Conservation (phyloP, 1,140 invertebrate species). For the Onthophagus taurus region DNA sequence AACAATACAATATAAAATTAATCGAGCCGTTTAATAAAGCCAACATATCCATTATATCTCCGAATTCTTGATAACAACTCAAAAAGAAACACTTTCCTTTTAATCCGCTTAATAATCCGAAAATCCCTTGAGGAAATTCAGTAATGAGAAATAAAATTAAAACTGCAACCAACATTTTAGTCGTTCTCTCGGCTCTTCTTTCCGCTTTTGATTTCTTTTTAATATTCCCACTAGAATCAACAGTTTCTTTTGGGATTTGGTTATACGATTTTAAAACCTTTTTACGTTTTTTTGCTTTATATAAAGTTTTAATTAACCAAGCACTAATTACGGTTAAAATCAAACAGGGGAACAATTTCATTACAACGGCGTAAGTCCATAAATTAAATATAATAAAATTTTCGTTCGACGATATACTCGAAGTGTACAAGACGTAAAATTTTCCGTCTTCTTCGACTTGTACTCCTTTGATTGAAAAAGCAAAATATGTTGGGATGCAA, state of each 20-base stretch:
- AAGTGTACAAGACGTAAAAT: slow-evolving; percentile 48
- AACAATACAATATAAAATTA: slow-evolving; percentile 90
- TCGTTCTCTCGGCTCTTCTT: slow-evolving; percentile 72
- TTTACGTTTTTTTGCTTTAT: slow-evolving; percentile 57
- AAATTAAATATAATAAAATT: slow-evolving; percentile 65
- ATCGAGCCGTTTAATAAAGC: slow-evolving; percentile 86
- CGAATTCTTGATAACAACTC: slow-evolving; percentile 67
- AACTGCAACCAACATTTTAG: slow-evolving; percentile 81
- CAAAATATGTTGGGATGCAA: slow-evolving; percentile 69
- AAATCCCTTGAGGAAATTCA: slow-evolving; percentile 74
- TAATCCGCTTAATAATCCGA: slow-evolving; percentile 62
- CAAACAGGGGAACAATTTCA: slow-evolving; percentile 76
- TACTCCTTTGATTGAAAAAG: slow-evolving; percentile 48
- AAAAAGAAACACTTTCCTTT: slow-evolving; percentile 64
- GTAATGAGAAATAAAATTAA: slow-evolving; percentile 77
- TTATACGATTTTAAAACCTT: slow-evolving; percentile 55
- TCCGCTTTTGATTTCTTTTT: slow-evolving; percentile 49
- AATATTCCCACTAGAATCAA: not conserved
- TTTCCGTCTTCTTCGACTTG: slow-evolving; percentile 37
- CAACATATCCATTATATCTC: slow-evolving; percentile 85
- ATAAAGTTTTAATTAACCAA: slow-evolving; percentile 66
- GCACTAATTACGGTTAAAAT: slow-evolving; percentile 75
- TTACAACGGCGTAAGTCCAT: slow-evolving; percentile 76
- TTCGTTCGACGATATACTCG: slow-evolving; percentile 46
- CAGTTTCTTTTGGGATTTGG: slow-evolving; percentile 37